Base-by-base conservation (phyloP, 1,140 invertebrate species). In the Gerris buenoi region DNA sequence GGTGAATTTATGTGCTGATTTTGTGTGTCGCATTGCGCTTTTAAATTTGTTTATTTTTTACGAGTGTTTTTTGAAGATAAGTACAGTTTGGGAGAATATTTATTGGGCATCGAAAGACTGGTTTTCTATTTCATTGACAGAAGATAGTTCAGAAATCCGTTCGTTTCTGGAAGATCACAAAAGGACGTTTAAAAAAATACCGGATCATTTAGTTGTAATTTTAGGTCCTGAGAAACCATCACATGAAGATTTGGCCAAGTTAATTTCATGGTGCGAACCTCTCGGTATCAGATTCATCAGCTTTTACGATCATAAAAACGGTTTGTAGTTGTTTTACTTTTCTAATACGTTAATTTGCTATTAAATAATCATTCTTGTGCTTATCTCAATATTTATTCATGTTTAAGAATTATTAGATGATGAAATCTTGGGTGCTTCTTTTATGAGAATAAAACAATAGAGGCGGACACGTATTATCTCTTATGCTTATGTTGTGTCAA, bases 251-350 rank as follows among this genome's bases (percentile, higher is more conserved):
- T 75, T 87, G 65, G 79, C 82, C 33, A 82, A 79, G 61, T 72
- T 88, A 59, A 79, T 87, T 62, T 76, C 82, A 23, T 88, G 86
- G 86, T 84, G 82, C 75, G 73, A 86, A 26, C 76, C 80, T 27
- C 77, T 82, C 69, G 82, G 82, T 71, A 82, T 88, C 71, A 78
- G 82, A 59, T 84, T 81, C 75, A 75, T 88, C 71, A 88, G 83
- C 73, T 86, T 88, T 72, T 84, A 87, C 74, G 86, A 88, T 76
- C 76, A 82, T 72, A 81, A 81, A 61, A 68, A 69, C 79, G 86
- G 87, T 87, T 81, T 78, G 70, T 67, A 67, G n/a, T n/a, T n/a
- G n/a, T n/a, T n/a, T n/a, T n/a, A n/a, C n/a, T n/a, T n/a, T n/a
- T n/a, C n/a, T n/a, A n/a, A n/a, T n/a, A n/a, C n/a, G n/a, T n/a